Percentiles rank a stretch among this genome's conserved stretches.
phyloP scores from a whole-genome alignment of 2,797 vertebrate genomes.

The Pantherophis vulpinus region DNA sequence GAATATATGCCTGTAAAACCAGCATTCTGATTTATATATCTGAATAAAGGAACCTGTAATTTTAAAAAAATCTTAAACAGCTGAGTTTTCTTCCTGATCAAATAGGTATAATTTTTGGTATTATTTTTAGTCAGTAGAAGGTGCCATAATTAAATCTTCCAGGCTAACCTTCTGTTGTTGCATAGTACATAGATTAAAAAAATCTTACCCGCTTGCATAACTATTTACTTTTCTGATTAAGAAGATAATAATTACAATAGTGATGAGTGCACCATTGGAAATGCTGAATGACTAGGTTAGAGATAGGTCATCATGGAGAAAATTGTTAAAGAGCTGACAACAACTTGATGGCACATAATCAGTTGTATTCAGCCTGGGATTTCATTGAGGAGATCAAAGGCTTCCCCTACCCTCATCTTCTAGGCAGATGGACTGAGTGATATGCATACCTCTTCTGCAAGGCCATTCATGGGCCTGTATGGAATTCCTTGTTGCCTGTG shows the following conservation, averaged over 20 bases:
- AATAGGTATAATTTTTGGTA: not conserved
- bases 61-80: not conserved
- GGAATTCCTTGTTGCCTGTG: slow-evolving; percentile 14
- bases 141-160: not conserved
- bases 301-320: not conserved
- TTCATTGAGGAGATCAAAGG: not conserved
- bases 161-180: not conserved
- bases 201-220: not conserved
- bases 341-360: not conserved
- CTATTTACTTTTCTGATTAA: not conserved
- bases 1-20: not conserved
- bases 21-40: not conserved
- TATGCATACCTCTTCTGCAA: not conserved
- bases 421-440: not conserved
- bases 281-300: not conserved
- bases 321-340: not conserved
- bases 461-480: not conserved
- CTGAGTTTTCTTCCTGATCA: not conserved
- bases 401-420: not conserved
- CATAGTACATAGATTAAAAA: not conserved
- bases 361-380: not conserved
- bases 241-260: not conserved
- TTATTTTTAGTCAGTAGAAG: not conserved
- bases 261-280: not conserved
- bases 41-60: not conserved